A percentile compares a stretch with the other conserved stretches of the same genome.
Conservation (phyloP, 1,140 invertebrate species). For the Metaphire vulgaris region DNA sequence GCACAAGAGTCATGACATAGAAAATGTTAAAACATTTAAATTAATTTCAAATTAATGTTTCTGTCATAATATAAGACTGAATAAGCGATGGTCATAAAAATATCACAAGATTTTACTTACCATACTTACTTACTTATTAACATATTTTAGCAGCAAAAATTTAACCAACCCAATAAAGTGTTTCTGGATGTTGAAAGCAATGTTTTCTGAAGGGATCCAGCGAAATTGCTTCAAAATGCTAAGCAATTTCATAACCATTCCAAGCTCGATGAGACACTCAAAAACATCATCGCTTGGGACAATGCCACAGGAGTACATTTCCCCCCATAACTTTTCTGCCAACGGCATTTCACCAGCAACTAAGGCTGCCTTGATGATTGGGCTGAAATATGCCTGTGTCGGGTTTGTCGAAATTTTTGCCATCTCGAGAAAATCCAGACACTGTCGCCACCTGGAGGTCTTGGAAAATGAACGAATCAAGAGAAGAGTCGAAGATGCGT, state of each 20-base stretch:
- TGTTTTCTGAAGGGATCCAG: background rate
- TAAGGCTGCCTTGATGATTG: background rate
- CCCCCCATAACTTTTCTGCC: background rate
- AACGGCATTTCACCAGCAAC: background rate
- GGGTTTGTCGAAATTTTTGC: background rate
- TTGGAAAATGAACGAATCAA: background rate
- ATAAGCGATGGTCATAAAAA: too few relatives aligned
- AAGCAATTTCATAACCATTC: background rate
- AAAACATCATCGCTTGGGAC: background rate
- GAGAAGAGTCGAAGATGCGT: background rate
- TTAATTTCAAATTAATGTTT: too few relatives aligned
- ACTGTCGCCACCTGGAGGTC: background rate
- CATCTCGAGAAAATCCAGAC: background rate
- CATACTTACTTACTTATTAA: too few relatives aligned
- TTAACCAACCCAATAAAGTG: background rate
- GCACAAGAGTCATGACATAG: too few relatives aligned
- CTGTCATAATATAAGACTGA: too few relatives aligned
- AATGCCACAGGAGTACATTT: background rate
- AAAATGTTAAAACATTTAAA: too few relatives aligned
- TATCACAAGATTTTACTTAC: too few relatives aligned
- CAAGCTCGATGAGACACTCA: background rate
- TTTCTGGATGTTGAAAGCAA: background rate
- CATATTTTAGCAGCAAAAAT: too few relatives aligned
- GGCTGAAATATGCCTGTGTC: background rate
- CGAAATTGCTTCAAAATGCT: background rate